These are phyloP conservation scores for Bolborhynchus lineola DNA, from an alignment of 2,113 vertebrate species.

Conservation along the genomic window DNA sequence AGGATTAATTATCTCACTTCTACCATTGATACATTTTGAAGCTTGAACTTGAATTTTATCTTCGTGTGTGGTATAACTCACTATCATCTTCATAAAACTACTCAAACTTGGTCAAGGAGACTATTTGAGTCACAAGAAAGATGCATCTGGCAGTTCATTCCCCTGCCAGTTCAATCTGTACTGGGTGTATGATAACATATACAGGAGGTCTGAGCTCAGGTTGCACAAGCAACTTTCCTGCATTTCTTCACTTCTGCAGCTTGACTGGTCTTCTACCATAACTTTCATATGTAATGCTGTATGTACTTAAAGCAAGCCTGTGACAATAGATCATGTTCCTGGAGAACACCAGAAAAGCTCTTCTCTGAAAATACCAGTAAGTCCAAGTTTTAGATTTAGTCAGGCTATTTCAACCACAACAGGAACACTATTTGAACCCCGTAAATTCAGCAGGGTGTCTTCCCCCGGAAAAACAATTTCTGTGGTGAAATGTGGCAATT, in stretches of 20 bases:
- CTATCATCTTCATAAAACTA: neutral
- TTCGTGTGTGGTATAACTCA: neutral
- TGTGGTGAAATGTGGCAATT: neutral
- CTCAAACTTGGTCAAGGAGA: neutral
- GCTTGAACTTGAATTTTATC: neutral
- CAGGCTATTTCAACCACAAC: neutral
- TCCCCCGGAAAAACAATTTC: neutral
- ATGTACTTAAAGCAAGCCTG: neutral
- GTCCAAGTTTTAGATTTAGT: neutral
- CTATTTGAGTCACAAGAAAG: neutral
- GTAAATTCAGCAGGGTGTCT: neutral
- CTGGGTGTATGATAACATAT: neutral
- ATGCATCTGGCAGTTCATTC: neutral
- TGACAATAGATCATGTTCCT: neutral
- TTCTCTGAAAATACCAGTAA: neutral
- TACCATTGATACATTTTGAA: neutral
- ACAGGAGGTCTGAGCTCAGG: neutral
- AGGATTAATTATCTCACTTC: neutral
- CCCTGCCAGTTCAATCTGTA: neutral
- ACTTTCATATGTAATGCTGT: neutral
- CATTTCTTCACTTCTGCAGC: neutral
- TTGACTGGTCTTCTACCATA: neutral
- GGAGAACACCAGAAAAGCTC: neutral
- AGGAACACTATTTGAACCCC: neutral
- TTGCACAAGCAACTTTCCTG: neutral